Evolutionary conservation across 2,113 vertebrate species (phyloP).

Genomic region (Ciconia stormi): DNA sequence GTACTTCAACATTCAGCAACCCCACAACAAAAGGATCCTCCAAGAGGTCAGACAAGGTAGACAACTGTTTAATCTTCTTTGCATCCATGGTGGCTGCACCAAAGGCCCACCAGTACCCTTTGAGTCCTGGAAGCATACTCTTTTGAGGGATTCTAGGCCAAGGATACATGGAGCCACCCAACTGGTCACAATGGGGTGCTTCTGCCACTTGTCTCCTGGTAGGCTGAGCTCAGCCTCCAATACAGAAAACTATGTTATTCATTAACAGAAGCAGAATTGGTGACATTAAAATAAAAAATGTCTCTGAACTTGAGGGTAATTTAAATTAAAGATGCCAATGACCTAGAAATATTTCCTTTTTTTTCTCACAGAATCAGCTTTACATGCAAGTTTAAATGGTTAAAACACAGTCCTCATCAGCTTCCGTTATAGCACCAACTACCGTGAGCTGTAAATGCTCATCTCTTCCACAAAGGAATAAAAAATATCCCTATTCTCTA

Average conservation of each 20-base stretch:
- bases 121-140: neutral
- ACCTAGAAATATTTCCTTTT: neutral
- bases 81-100: neutral
- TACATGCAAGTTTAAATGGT: neutral
- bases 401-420: neutral
- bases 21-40: neutral
- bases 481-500: neutral
- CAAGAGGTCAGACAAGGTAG: neutral
- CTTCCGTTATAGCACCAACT: neutral
- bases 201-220: neutral
- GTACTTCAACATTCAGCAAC: neutral
- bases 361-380: neutral
- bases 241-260: neutral
- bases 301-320: neutral
- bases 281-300: neutral
- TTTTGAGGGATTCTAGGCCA: neutral
- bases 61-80: neutral
- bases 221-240: neutral
- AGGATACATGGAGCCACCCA: neutral
- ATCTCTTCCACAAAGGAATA: neutral
- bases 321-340: neutral
- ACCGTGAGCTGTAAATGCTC: neutral
- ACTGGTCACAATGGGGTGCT: neutral
- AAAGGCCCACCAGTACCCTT: neutral
- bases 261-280: neutral